These are phyloP conservation scores for Aspiorhynchus laticeps DNA, from an alignment of 2,113 vertebrate genomes.

Conservation along the genomic window DNA sequence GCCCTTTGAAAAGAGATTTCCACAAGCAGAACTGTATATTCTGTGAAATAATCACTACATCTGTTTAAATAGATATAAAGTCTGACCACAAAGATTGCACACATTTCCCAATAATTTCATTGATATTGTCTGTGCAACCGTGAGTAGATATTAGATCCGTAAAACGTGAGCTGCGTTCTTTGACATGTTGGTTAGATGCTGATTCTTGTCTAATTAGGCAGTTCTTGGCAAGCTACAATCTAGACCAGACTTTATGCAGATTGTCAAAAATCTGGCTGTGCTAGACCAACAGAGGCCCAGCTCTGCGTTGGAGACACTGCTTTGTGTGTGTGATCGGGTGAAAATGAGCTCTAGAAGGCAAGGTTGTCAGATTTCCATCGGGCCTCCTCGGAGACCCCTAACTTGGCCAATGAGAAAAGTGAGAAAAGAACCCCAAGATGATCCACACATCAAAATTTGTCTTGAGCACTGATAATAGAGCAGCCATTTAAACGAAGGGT, in stretches of 20 bases:
- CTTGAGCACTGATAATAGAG: conserved; percentile 30
- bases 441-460: conserved; percentile 21
- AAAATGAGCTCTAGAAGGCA: conserved; percentile 3
- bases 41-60: background rate
- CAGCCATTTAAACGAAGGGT: conserved; percentile 13
- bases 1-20: too few species aligned
- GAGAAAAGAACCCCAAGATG: background rate
- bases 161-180: background rate
- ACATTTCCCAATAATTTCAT: background rate
- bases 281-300: conserved; percentile 15
- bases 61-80: background rate
- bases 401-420: conserved; percentile 7
- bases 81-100: background rate
- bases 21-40: background rate
- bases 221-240: conserved; percentile 14
- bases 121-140: background rate
- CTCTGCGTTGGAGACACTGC: background rate
- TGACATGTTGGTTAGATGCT: background rate
- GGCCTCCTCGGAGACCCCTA: background rate
- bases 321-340: background rate
- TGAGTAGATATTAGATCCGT: background rate
- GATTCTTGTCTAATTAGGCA: background rate
- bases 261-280: conserved; percentile 14
- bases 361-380: conserved; percentile 4
- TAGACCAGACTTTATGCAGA: conserved; percentile 22